Evolutionary conservation across 2,888 invertebrate species (phyloP).

Genomic region (Zygothrica quintamaculata): DNA sequence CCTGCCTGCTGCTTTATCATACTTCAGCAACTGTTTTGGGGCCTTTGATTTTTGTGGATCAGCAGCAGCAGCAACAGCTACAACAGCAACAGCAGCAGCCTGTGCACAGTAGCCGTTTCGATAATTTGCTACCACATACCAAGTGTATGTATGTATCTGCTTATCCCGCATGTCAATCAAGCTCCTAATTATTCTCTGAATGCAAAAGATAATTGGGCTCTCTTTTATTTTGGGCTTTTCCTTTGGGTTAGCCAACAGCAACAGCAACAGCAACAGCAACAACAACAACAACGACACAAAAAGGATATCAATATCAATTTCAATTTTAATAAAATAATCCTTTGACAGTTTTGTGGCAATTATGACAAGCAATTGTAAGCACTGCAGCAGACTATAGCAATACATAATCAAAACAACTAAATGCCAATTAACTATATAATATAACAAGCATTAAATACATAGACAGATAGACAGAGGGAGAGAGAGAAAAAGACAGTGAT

Average conservation of each 20-base stretch:
- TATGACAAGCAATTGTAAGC: slow-evolving; percentile 69
- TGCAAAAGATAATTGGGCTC: slow-evolving; percentile 85
- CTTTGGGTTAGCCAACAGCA: slow-evolving; percentile 14
- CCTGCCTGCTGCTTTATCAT: too few relatives aligned
- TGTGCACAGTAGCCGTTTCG: slow-evolving; percentile 81
- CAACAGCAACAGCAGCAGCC: too few relatives aligned
- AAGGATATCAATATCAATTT: slow-evolving; percentile 83
- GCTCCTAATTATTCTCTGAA: slow-evolving; percentile 84
- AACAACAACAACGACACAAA: too few relatives aligned
- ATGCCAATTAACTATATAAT: slow-evolving; percentile 82
- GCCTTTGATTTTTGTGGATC: slow-evolving; percentile 76
- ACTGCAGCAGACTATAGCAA: slow-evolving; percentile 35
- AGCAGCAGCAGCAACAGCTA: too few relatives aligned
- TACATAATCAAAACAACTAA: slow-evolving; percentile 70
- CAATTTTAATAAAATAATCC: slow-evolving; percentile 71
- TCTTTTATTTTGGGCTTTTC: slow-evolving; percentile 58
- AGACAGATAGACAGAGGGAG: too few relatives aligned
- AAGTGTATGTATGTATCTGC: slow-evolving; percentile 85
- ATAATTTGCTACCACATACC: slow-evolving; percentile 85
- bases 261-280: too few relatives aligned
- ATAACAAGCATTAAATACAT: slow-evolving; percentile 27
- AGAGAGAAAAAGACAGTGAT: too few relatives aligned
- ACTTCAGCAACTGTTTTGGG: slow-evolving; percentile 33
- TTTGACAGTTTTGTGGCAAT: slow-evolving; percentile 63
- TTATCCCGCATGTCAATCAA: slow-evolving; percentile 85